Conservation (phyloP, 2,888 invertebrate genomes). For the Doris montereyensis region DNA sequence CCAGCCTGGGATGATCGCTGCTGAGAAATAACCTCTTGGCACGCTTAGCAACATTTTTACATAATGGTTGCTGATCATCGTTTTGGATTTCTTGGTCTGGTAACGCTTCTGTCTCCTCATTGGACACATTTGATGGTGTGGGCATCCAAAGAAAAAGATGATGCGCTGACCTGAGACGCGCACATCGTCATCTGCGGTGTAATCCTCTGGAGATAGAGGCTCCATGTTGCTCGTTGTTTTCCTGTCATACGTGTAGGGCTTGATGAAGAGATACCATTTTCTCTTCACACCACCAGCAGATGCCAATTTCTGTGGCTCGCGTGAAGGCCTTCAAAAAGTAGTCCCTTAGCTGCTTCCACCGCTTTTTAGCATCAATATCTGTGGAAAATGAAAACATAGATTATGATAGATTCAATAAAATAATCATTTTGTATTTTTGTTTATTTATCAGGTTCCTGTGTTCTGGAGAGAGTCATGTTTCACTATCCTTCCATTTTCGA, state of each 20-base stretch:
- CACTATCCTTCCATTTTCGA: too few species aligned
- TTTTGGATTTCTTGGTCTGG: neutral
- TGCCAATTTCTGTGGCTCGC: neutral
- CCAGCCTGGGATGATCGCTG: neutral
- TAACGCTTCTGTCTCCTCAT: neutral
- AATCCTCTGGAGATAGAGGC: neutral
- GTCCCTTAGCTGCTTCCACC: neutral
- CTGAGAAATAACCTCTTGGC: neutral
- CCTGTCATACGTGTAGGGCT: neutral
- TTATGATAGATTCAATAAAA: too few species aligned
- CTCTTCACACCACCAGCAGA: neutral
- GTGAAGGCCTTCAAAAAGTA: neutral
- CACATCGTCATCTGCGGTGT: neutral
- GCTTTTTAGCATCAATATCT: neutral
- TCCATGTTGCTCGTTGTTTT: neutral
- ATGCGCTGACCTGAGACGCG: too few species aligned
- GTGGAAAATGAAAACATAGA: neutral
- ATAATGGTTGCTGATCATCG: neutral
- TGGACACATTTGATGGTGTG: neutral
- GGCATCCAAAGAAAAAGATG: too few species aligned
- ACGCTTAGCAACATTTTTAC: neutral
- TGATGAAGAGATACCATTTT: neutral
- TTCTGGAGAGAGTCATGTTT: too few species aligned
- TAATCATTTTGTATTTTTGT: too few species aligned
- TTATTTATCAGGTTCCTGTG: too few species aligned